Conservation (phyloP, 1,140 invertebrate species). For the Diuraphis noxia region DNA sequence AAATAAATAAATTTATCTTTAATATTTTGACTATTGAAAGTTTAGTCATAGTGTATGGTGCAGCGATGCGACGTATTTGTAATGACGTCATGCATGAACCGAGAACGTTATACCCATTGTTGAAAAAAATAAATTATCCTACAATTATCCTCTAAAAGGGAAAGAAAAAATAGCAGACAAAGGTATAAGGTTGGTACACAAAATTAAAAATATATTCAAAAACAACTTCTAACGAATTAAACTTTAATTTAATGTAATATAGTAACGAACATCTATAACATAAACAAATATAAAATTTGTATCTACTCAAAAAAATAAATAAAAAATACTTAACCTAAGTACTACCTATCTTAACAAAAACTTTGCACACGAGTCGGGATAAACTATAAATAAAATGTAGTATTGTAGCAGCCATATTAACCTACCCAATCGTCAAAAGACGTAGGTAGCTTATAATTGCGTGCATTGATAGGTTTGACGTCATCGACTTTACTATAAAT, state of each 20-base stretch:
- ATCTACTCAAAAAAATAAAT: neutral
- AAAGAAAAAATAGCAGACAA: neutral
- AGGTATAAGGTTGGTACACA: neutral
- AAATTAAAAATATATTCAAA: conserved; percentile 6
- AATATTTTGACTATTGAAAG: neutral
- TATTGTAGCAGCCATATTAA: neutral
- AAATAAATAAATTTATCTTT: conserved; percentile 7
- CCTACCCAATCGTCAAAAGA: too few species aligned
- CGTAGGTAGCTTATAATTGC: too few species aligned
- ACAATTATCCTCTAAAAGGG: neutral
- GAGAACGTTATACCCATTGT: neutral
- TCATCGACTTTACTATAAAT: neutral
- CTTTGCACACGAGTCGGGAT: neutral
- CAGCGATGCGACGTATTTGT: neutral
- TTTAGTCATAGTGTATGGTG: neutral
- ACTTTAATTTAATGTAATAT: neutral
- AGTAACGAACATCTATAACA: neutral
- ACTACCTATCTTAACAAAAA: neutral
- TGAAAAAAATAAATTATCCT: neutral
- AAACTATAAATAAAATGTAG: too few species aligned
- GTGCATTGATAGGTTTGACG: neutral
- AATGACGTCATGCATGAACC: neutral
- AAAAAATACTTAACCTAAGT: too few species aligned
- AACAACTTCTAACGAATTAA: neutral
- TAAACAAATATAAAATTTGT: neutral